Base-by-base conservation (phyloP, 2,113 vertebrate species). In the Ciconia stormi region DNA sequence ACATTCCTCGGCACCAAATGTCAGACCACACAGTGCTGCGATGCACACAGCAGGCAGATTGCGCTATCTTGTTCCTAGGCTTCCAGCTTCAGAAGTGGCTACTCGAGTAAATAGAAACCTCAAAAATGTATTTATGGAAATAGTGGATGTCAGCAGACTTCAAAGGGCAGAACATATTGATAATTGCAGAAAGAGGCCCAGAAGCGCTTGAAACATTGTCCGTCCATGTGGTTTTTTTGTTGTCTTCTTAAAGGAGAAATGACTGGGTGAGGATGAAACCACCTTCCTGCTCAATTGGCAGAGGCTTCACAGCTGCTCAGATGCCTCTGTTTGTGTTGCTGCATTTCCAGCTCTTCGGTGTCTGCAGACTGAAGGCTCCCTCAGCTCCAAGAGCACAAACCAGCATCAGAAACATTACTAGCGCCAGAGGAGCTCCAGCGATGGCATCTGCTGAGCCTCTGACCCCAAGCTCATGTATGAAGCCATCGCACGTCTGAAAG, bases 81-180 rank as follows among this genome's bases (percentile, higher is more conserved):
- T 82, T 87, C 83, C 77, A 58, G 91, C 93, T 59, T 96, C 93
- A 96, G 96, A 97, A 97, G 63, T 91, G 83, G 90, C 96, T 49
- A 52, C 84, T 88, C 38, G 3, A 91, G 83, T 69, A 89, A 83
- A 93, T 92, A 97, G 93, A 87, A 80, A 97, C 87, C 81, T 92
- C 97, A 95, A 91, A 95, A 89, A 95, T 79, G 40, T 73, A 94
- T 81, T 92, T 91, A 93, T 96, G 97, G 96, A 96, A 97, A 97
- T 94, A 94, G 70, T 40, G 61, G 71, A 88, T 93, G 97, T 97
- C 95, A 91, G 91, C 95, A 94, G 82, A 95, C 96, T 97, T 97
- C 96, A 96, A 97, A 97, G 93, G 74, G 63, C 78, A 93, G 87
- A 90, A 88, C 67, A 78, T 73, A 97, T 88, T 83, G 97, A 96